A percentile compares a stretch with the other conserved stretches of the same genome.
phyloP scores from a whole-genome alignment of 2,113 vertebrate species.

The Misgurnus mizolepis region DNA sequence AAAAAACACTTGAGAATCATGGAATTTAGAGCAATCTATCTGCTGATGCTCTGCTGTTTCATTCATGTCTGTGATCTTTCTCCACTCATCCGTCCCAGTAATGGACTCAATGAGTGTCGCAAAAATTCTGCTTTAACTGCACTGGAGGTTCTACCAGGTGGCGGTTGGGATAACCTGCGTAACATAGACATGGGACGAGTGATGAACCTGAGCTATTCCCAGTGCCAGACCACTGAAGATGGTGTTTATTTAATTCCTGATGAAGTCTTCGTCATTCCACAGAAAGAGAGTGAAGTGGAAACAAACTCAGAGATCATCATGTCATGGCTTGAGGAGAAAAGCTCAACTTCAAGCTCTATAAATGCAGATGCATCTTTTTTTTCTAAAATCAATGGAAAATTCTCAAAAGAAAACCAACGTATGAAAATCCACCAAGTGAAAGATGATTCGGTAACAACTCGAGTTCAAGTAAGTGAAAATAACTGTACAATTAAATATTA shows the following conservation, averaged over 20 bases:
- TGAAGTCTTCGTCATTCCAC: slow-evolving; percentile 82
- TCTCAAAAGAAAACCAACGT: slow-evolving; percentile 77
- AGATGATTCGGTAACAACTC: slow-evolving; percentile 78
- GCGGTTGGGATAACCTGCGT: slow-evolving; percentile 79
- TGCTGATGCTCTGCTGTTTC: slow-evolving; percentile 52
- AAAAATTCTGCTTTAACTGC: slow-evolving; percentile 65
- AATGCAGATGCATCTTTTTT: slow-evolving; percentile 81
- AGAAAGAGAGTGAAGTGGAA: slow-evolving; percentile 83
- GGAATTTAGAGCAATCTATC: slow-evolving; percentile 39
- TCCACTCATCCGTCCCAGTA: slow-evolving; percentile 45
- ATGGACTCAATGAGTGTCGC: slow-evolving; percentile 74
- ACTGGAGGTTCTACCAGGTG: slow-evolving; percentile 86
- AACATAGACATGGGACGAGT: neutral
- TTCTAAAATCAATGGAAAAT: slow-evolving; percentile 79
- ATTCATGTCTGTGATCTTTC: slow-evolving; percentile 45
- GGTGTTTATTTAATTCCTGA: slow-evolving; percentile 78
- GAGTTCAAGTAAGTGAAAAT: slow-evolving; percentile 71
- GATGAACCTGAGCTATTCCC: neutral
- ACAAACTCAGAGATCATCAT: slow-evolving; percentile 84
- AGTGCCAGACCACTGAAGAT: slow-evolving; percentile 1
- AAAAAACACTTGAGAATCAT: slow-evolving; percentile 44
- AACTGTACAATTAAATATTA: neutral
- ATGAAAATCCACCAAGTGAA: slow-evolving; percentile 86
- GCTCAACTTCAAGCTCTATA: slow-evolving; percentile 77
- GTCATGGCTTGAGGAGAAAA: slow-evolving; percentile 83